phyloP scores from a whole-genome alignment of 2,797 vertebrate species.

The Gambusia yucatana region DNA sequence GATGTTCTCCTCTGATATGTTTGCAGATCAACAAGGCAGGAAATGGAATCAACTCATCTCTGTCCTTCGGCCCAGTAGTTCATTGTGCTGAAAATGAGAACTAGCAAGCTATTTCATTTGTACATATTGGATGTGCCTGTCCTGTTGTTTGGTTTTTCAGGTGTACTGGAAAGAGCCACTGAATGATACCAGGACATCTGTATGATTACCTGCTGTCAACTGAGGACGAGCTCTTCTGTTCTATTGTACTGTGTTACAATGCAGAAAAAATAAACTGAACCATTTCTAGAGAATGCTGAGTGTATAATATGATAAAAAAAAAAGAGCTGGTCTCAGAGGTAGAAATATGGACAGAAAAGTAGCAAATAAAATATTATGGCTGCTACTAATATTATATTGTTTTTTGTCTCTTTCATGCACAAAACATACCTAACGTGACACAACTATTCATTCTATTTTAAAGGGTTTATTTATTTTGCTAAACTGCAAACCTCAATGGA shows the following conservation, averaged over 20 bases:
- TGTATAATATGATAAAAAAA: not conserved
- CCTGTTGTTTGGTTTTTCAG: conserved; percentile 60
- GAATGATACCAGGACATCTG: conserved; percentile 78
- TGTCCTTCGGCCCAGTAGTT: conserved; percentile 86
- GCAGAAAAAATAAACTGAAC: not conserved
- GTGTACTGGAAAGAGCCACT: conserved; percentile 88
- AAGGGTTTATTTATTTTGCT: not conserved
- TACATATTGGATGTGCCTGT: not conserved
- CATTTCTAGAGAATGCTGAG: conserved; percentile 15
- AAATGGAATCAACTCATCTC: conserved; percentile 88
- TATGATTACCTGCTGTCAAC: conserved; percentile 83
- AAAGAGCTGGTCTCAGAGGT: conserved; percentile 8
- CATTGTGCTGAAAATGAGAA: conserved; percentile 42
- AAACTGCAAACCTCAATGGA: not conserved
- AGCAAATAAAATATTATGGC: conserved; percentile 20
- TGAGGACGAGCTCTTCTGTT: conserved; percentile 13
- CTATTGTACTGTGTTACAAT: conserved; percentile 12
- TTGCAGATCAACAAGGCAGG: conserved; percentile 89
- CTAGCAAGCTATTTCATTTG: conserved; percentile 5
- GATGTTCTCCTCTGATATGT: conserved; percentile 42
- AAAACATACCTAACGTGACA: not conserved
- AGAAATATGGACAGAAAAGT: not conserved
- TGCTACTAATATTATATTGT: not conserved
- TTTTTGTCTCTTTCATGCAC: conserved; percentile 6
- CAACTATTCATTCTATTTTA: not conserved